Evolutionary conservation across 2,888 invertebrate genomes (phyloP).

Genomic region (Polymixis lichenea): DNA sequence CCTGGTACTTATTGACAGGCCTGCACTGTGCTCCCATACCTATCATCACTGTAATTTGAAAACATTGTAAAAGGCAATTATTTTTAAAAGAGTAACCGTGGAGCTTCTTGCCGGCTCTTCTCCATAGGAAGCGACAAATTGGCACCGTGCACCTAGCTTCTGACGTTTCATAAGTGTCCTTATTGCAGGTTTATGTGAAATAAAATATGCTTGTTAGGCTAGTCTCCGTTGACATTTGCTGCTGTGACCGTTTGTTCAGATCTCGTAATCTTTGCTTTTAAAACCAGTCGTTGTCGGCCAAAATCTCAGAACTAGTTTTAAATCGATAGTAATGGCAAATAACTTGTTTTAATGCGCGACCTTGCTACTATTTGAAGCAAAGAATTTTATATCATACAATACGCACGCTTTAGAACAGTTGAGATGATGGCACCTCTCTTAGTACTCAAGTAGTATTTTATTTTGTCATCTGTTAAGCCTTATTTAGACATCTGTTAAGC

Average conservation of each 20-base stretch:
- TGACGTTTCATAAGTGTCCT: too few relatives aligned
- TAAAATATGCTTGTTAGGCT: neutral
- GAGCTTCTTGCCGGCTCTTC: too few relatives aligned
- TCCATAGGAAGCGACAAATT: too few relatives aligned
- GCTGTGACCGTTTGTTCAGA: neutral
- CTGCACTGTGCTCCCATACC: too few relatives aligned
- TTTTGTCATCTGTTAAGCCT: neutral
- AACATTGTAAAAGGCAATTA: too few relatives aligned
- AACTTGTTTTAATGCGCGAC: constrained; percentile 20
- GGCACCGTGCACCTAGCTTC: too few relatives aligned
- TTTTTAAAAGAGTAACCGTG: too few relatives aligned
- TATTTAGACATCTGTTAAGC: neutral
- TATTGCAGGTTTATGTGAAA: too few relatives aligned
- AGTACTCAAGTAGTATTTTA: neutral
- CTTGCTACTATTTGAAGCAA: constrained; percentile 2
- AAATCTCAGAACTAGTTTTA: constrained; percentile 22
- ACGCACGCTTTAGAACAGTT: neutral
- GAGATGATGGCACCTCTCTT: neutral
- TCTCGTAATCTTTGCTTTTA: constrained; percentile 12
- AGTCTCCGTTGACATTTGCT: neutral
- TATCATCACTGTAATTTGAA: too few relatives aligned
- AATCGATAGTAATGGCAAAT: neutral
- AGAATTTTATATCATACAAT: neutral
- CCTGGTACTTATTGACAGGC: too few relatives aligned
- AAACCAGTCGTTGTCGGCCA: constrained; percentile 22